Evolutionary conservation across 2,797 vertebrate genomes (phyloP).

Genomic region (Neosilurus hyrtlii): DNA sequence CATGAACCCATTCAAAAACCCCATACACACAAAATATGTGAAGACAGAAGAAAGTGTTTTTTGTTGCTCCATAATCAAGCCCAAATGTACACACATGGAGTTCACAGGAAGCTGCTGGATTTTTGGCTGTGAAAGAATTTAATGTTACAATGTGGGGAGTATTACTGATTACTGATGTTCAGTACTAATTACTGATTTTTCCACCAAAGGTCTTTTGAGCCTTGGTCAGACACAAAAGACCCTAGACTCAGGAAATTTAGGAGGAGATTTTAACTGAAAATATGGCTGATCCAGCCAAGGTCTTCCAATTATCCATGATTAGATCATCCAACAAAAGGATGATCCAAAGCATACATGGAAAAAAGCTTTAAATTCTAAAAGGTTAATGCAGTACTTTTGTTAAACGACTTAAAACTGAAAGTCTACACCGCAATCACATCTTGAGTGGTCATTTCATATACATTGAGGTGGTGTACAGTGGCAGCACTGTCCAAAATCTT

Average conservation of each 20-base stretch:
- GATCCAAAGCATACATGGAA: not conserved
- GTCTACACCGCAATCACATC: too few species aligned
- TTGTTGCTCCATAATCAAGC: not conserved
- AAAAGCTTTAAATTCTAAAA: too few species aligned
- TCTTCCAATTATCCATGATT: not conserved
- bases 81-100: not conserved
- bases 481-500: too few species aligned
- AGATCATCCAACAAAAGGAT: not conserved
- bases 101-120: not conserved
- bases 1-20: not conserved
- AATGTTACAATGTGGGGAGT: not conserved
- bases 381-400: too few species aligned
- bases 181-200: not conserved
- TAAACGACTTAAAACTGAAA: too few species aligned
- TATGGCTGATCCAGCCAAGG: not conserved
- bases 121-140: not conserved
- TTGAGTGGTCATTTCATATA: too few species aligned
- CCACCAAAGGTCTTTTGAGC: not conserved
- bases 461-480: too few species aligned
- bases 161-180: too few species aligned
- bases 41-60: not conserved
- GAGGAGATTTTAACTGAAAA: not conserved
- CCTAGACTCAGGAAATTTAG: not conserved
- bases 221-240: not conserved
- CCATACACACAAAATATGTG: not conserved